Evolutionary conservation across 2,113 vertebrate species (phyloP), one percentile per base, ranked within the genome.

Genomic region (Pachypanchax playfairii): DNA sequence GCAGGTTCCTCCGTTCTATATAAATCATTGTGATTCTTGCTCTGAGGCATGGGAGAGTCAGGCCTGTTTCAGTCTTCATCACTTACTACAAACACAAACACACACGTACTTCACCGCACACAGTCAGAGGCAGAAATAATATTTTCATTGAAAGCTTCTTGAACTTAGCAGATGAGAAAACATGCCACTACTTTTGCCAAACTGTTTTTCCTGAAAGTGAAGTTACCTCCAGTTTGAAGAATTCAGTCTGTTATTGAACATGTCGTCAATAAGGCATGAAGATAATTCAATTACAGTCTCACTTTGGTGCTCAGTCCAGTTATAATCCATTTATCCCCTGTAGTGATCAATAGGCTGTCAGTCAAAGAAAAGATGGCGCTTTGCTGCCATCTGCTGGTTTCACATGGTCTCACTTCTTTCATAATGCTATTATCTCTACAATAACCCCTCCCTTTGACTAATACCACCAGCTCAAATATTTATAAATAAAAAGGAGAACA

Each of bases 111-210:
- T 58, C 46, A 38, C 25, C 78, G 46, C 65, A 20, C 76, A 54
- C 86, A 62, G 79, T 56, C 64, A 66, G 79, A 75, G 52, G 67
- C 50, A 80, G 77, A 33, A 15, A 86, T 75, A 88, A 88, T 88
- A 86, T 86, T 88, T 85, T 85, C 50, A 4, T 35, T 64, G 50
- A 70, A 63, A 75, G 75, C 82, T 83, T 79, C 82, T 80, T 80
- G 66, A 77, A 41, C 83, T 80, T 54, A 73, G 65, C 81, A 86
- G 81, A 79, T 87, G 75, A 55, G 61, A 85, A 55, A 85, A 73
- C 69, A 80, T 17, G 62, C 59, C 55, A 71, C 73, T 79, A 71
- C 47, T 71, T 64, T 53, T 80, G 62, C 56, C 55, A 60, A 68
- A 71, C 26, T 1, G 10, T 28, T 47, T 81, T 57, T 84, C 67